Conservation (phyloP, 2,797 vertebrate genomes). For the Sebastiscus albofasciatus region DNA sequence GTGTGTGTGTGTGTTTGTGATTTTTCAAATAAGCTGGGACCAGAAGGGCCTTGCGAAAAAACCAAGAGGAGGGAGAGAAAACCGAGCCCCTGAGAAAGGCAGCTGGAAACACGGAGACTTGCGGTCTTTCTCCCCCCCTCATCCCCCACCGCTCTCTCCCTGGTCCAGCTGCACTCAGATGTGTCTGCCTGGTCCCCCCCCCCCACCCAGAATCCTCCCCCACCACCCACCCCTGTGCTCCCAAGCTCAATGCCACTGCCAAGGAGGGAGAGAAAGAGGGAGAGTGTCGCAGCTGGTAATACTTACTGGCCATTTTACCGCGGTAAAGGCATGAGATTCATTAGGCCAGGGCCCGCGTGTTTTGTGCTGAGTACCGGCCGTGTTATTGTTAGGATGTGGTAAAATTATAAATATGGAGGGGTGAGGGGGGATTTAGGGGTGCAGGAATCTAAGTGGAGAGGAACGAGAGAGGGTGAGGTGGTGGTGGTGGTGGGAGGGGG, state of each 20-base stretch:
- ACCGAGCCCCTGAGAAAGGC: conserved; percentile 92
- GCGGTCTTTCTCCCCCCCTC: conserved; percentile 80
- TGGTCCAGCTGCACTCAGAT: conserved; percentile 94
- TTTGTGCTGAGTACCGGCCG: conserved; percentile 95
- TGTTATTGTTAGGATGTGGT: conserved; percentile 99
- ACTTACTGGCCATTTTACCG: conserved; percentile 93
- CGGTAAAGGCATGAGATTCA: conserved; percentile 97
- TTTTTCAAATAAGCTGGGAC: conserved; percentile 78
- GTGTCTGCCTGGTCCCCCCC: conserved; percentile 88
- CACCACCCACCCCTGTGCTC: conserved; percentile 40
- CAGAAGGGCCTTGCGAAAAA: conserved; percentile 79
- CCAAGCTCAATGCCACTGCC: conserved; percentile 86
- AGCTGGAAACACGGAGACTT: conserved; percentile 92
- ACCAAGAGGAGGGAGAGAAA: conserved; percentile 87
- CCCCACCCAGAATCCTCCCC: neutral
- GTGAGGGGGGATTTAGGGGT: conserved; percentile 69
- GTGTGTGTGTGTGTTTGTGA: conserved; percentile 66
- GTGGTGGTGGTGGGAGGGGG: conserved; percentile 22
- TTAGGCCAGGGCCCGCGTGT: conserved; percentile 94
- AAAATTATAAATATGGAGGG: conserved; percentile 98
- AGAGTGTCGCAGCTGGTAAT: conserved; percentile 96
- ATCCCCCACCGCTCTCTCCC: conserved; percentile 46
- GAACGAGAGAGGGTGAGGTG: conserved; percentile 8
- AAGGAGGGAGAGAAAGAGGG: conserved; percentile 69
- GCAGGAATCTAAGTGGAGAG: conserved; percentile 87